These are phyloP conservation scores for Sphaeramia orbicularis DNA, from an alignment of 2,797 vertebrate species.

Conservation along the genomic window DNA sequence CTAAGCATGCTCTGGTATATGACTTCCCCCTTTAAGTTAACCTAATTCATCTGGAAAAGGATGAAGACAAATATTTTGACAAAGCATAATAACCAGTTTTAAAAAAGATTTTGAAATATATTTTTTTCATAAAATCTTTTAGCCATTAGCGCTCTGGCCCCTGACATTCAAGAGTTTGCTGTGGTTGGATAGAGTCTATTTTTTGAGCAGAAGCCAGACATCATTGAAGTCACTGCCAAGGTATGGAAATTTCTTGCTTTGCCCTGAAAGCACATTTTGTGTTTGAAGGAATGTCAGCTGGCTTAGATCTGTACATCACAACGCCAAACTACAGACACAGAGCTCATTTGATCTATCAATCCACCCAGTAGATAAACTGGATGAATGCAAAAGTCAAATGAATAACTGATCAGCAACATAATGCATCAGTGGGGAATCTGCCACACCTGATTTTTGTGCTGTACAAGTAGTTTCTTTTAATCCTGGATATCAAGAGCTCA, in stretches of 20 bases:
- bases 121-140: constrained; percentile 26
- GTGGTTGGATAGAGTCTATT: constrained; percentile 34
- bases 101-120: too few species aligned
- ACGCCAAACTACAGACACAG: constrained; percentile 1
- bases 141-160: constrained; percentile 36
- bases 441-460: neutral
- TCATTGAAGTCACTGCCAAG: constrained; percentile 54
- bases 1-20: too few species aligned
- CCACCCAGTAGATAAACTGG: constrained; percentile 12
- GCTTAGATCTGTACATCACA: constrained; percentile 25
- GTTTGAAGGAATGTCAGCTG: constrained; percentile 55
- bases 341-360: constrained; percentile 15
- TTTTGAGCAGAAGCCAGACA: constrained; percentile 49
- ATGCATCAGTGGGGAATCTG: neutral
- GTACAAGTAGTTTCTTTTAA: constrained; percentile 1
- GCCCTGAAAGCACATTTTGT: constrained; percentile 60
- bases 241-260: constrained; percentile 49
- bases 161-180: constrained; percentile 34
- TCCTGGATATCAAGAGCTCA: neutral
- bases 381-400: neutral
- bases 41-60: too few species aligned
- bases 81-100: neutral
- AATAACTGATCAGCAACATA: neutral
- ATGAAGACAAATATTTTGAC: neutral
- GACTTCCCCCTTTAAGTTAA: too few species aligned